phyloP scores from a whole-genome alignment of 2,113 vertebrate genomes.

The Tinamus guttatus region DNA sequence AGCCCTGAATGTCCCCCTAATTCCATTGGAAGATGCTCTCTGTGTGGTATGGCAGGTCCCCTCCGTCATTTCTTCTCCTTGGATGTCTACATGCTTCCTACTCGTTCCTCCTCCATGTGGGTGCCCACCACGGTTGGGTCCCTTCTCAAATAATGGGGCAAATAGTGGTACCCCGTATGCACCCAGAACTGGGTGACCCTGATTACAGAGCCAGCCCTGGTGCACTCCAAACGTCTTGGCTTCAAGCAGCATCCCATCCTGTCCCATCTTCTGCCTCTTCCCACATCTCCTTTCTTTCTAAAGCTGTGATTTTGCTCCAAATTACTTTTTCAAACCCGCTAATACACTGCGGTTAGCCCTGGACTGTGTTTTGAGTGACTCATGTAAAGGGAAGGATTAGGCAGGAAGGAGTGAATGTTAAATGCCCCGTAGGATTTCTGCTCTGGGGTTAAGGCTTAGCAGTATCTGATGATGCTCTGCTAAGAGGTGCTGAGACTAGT shows the following conservation, averaged over 20 bases:
- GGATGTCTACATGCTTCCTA: not conserved
- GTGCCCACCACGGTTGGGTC: rapidly evolving
- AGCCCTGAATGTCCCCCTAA: not conserved
- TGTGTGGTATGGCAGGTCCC: not conserved
- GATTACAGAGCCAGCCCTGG: not conserved
- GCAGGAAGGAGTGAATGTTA: not conserved
- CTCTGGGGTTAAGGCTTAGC: not conserved
- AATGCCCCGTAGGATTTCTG: not conserved
- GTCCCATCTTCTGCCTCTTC: not conserved
- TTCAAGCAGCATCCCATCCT: not conserved
- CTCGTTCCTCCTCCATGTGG: not conserved
- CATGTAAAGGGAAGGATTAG: not conserved
- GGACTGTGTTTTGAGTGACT: not conserved
- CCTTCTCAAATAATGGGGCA: not conserved
- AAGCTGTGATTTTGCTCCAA: not conserved
- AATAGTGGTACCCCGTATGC: rapidly evolving
- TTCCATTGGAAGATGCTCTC: not conserved
- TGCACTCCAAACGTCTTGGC: not conserved
- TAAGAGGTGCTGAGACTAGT: not conserved
- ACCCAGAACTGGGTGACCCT: not conserved
- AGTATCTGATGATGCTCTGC: not conserved
- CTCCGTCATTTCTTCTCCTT: not conserved
- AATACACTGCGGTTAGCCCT: not conserved
- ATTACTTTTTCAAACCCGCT: not conserved
- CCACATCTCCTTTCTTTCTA: not conserved